Percentiles rank a stretch among this genome's conserved stretches.
These are phyloP conservation scores for Luscinia megarhynchos DNA, from an alignment of 2,797 vertebrate species.

Conservation along the genomic window DNA sequence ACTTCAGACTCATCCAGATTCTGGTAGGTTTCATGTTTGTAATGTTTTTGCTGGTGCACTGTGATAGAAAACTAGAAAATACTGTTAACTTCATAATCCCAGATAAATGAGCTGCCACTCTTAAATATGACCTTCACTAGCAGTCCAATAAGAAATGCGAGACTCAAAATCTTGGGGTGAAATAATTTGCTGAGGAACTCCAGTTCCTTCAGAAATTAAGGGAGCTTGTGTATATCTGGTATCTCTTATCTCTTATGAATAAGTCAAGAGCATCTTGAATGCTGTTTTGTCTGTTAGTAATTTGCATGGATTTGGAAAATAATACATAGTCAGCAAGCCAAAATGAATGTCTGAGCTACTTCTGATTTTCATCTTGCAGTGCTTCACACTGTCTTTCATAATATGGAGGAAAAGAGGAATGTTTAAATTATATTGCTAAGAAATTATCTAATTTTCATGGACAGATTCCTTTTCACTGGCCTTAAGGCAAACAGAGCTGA, in stretches of 20 bases:
- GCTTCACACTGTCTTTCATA: slow-evolving; percentile 10
- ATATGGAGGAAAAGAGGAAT: neutral
- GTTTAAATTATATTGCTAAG: slow-evolving; percentile 17
- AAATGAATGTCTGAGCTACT: neutral
- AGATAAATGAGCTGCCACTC: neutral
- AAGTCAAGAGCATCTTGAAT: slow-evolving; percentile 29
- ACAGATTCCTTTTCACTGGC: slow-evolving; percentile 25
- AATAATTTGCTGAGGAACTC: neutral
- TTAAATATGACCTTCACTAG: neutral
- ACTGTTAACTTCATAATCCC: neutral
- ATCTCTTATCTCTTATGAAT: neutral
- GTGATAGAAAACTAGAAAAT: neutral
- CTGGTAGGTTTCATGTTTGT: neutral
- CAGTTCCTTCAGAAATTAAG: neutral
- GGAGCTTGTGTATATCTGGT: neutral
- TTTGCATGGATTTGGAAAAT: slow-evolving; percentile 32
- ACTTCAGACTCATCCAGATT: neutral
- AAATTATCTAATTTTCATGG: slow-evolving; percentile 41
- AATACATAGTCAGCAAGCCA: slow-evolving; percentile 3
- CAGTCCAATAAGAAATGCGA: neutral
- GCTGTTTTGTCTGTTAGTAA: neutral
- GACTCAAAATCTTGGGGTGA: neutral
- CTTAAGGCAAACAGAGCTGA: neutral
- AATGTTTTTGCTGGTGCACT: neutral
- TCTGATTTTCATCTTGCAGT: slow-evolving; percentile 43